phyloP scores from a whole-genome alignment of 2,113 vertebrate genomes.

The Numenius arquata region DNA sequence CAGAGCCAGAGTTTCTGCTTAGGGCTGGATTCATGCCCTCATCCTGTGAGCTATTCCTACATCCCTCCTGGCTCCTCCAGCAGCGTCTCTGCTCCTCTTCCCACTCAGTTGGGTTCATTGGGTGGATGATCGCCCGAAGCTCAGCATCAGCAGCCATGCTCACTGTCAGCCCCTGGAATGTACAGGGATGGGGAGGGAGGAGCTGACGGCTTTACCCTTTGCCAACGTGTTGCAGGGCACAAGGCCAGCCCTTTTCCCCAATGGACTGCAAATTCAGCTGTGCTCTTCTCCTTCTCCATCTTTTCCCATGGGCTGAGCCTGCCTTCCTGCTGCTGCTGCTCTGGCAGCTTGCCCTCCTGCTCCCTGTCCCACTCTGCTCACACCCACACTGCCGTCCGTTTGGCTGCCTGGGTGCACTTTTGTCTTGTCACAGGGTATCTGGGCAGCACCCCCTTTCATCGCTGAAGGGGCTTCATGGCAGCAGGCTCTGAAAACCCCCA shows the following conservation, averaged over 20 bases:
- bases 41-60: neutral
- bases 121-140: accelerated
- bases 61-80: neutral
- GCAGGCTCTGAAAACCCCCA: neutral
- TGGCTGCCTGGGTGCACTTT: neutral
- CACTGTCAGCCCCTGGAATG: neutral
- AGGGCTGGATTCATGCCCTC: neutral
- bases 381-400: neutral
- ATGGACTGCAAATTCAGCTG: neutral
- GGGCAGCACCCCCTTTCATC: neutral
- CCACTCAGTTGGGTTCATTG: neutral
- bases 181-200: neutral
- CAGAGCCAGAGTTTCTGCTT: neutral
- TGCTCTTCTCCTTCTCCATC: neutral
- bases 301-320: neutral
- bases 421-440: neutral
- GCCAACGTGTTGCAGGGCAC: neutral
- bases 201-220: neutral
- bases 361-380: neutral
- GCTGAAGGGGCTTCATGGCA: neutral
- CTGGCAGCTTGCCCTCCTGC: neutral
- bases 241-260: neutral
- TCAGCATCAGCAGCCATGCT: neutral
- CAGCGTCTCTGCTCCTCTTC: neutral
- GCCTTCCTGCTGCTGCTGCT: neutral